Percentiles rank a stretch among this genome's conserved stretches.
phyloP scores from a whole-genome alignment of 2,113 vertebrate species.

The Psilopsiagon aymara region DNA sequence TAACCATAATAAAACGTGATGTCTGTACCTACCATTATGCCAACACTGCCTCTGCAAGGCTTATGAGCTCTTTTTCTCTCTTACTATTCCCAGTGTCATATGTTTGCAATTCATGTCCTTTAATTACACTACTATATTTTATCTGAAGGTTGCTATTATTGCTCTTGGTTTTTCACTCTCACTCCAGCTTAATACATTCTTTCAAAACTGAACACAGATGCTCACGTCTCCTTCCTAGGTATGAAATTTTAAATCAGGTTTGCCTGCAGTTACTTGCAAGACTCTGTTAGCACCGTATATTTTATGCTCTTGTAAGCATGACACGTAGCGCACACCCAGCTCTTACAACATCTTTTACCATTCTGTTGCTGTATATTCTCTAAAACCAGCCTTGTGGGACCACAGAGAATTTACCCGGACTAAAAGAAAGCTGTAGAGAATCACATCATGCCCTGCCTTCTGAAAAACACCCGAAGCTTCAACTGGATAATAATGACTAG shows the following conservation, averaged over 20 bases:
- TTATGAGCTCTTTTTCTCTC: not conserved
- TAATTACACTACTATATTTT: slow-evolving; percentile 35
- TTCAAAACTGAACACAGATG: not conserved
- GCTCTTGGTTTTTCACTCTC: not conserved
- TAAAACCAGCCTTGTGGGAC: not conserved
- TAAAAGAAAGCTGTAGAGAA: not conserved
- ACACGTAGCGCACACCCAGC: not conserved
- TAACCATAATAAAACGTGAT: not conserved
- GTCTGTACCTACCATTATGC: not conserved
- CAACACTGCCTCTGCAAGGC: not conserved
- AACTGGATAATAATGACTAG: not conserved
- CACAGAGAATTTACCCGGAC: not conserved
- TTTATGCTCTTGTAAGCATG: not conserved
- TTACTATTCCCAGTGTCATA: not conserved
- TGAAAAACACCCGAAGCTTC: not conserved
- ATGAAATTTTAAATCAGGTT: not conserved
- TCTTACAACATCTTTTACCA: not conserved
- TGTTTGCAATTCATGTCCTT: not conserved
- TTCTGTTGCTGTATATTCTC: not conserved
- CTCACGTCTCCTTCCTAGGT: not conserved
- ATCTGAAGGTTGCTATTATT: not conserved
- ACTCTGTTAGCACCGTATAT: not conserved
- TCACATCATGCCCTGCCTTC: not conserved
- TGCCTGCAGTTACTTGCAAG: not conserved
- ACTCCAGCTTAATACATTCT: not conserved